These are phyloP conservation scores for Eulacestoma nigropectus DNA, from an alignment of 2,113 vertebrate genomes.

Conservation along the genomic window DNA sequence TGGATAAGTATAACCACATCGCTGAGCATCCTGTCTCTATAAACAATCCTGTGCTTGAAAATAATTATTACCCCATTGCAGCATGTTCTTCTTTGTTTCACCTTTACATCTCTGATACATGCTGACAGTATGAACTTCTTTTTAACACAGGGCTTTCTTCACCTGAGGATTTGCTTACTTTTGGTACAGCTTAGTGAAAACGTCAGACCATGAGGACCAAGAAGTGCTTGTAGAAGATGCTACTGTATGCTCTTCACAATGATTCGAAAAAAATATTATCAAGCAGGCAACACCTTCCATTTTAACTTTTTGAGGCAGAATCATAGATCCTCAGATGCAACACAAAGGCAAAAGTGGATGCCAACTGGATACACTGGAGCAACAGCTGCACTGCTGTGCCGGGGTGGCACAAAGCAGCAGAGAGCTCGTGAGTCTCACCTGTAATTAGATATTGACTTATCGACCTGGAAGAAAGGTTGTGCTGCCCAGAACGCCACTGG, in stretches of 20 bases:
- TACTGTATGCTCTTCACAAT: background rate
- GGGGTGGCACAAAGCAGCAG: background rate
- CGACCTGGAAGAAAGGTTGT: background rate
- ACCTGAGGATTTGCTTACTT: background rate
- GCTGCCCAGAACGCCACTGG: rapidly evolving
- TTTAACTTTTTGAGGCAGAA: background rate
- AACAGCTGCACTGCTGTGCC: rapidly evolving
- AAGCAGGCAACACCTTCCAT: background rate
- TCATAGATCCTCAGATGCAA: background rate
- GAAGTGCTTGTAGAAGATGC: background rate
- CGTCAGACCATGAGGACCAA: background rate
- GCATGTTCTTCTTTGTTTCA: background rate
- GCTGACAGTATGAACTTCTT: background rate
- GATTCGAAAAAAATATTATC: background rate
- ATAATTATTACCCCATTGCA: background rate
- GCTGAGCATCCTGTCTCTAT: background rate
- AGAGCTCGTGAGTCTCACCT: background rate
- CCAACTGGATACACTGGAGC: rapidly evolving
- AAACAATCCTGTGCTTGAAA: background rate
- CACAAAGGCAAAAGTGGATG: background rate
- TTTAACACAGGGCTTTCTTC: background rate
- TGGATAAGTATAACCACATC: background rate
- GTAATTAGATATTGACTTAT: background rate
- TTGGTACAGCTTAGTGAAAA: background rate
- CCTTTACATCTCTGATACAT: background rate